Percentiles rank a stretch among this genome's conserved stretches.
phyloP scores from a whole-genome alignment of 1,140 invertebrate species.

The Oncopeltus fasciatus region DNA sequence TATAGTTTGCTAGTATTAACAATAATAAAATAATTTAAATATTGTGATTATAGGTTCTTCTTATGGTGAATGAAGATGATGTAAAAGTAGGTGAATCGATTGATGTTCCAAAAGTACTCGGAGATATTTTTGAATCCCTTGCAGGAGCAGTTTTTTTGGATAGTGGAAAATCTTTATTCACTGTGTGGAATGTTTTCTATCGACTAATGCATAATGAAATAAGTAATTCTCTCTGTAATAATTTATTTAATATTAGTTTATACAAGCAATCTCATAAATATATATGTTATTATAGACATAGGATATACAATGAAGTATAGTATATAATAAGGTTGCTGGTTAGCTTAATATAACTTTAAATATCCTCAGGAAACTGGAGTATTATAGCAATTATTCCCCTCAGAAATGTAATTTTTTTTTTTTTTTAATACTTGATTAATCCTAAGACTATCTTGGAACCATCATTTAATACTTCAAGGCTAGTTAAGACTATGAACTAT shows the following conservation, averaged over 20 bases:
- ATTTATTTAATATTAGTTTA: neutral
- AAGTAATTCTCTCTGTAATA: conserved; percentile 25
- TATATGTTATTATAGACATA: neutral
- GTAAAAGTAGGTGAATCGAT: conserved; percentile 49
- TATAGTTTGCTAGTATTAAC: too few relatives aligned
- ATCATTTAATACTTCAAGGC: too few relatives aligned
- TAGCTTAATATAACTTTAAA: neutral
- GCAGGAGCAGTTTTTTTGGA: conserved; percentile 87
- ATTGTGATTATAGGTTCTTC: conserved; percentile 28
- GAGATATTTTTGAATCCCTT: conserved; percentile 85
- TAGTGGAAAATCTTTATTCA: conserved; percentile 55
- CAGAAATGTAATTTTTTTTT: too few relatives aligned
- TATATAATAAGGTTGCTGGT: neutral
- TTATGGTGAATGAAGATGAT: conserved; percentile 52
- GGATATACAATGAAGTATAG: neutral
- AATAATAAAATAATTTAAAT: too few relatives aligned
- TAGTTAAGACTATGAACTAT: too few relatives aligned
- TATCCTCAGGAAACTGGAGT: conserved; percentile 1
- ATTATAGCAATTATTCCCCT: too few relatives aligned
- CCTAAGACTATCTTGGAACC: too few relatives aligned
- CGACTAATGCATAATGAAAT: conserved; percentile 58
- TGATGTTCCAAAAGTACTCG: conserved; percentile 89
- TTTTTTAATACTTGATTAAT: too few relatives aligned
- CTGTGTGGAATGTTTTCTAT: conserved; percentile 73
- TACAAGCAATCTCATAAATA: neutral